Conservation (phyloP, 1,140 invertebrate genomes). For the Eubasilissa regina region DNA sequence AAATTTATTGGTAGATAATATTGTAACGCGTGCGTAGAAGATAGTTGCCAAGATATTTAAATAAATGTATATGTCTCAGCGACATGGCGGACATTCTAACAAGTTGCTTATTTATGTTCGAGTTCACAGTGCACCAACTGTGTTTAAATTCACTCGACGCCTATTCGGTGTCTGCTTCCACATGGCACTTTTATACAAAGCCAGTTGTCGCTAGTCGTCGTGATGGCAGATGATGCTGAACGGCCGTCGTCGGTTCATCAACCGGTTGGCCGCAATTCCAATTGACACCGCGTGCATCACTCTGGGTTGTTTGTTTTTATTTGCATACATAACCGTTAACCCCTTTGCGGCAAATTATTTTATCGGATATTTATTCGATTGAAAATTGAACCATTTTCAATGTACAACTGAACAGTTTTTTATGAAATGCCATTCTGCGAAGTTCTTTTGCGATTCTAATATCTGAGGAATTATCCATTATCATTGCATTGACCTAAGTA, state of each 20-base stretch:
- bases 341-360: not conserved
- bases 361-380: too few relatives aligned
- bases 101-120: not conserved
- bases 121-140: not conserved
- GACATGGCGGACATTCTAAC: too few relatives aligned
- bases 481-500: too few relatives aligned
- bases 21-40: too few relatives aligned
- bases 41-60: too few relatives aligned
- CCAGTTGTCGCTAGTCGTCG: not conserved
- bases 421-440: too few relatives aligned
- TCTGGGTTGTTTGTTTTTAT: constrained; percentile 5
- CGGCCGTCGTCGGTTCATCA: constrained; percentile 12
- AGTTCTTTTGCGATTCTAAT: too few relatives aligned
- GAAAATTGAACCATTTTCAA: too few relatives aligned
- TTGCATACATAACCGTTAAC: constrained; percentile 12
- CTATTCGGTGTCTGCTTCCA: not conserved
- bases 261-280: constrained; percentile 28
- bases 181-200: not conserved
- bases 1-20: too few relatives aligned
- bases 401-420: too few relatives aligned
- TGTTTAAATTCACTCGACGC: constrained; percentile 11
- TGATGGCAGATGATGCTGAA: not conserved
- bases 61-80: too few relatives aligned
- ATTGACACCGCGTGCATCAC: not conserved
- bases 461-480: too few relatives aligned